Conservation (phyloP, 2,797 vertebrate species). For the Ibycter americanus region DNA sequence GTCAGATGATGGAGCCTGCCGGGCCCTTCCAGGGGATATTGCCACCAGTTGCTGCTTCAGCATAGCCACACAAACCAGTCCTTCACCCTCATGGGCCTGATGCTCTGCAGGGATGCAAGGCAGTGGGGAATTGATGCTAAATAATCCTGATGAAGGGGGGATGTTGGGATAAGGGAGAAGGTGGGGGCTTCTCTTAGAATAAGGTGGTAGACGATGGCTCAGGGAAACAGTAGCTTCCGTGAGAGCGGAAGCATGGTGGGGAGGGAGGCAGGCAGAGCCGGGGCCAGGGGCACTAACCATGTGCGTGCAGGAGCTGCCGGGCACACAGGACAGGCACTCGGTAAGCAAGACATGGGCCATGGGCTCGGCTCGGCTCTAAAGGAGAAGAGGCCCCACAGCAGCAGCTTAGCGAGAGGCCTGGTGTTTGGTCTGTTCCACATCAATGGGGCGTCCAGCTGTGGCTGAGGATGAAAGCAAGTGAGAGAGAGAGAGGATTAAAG, state of each 20-base stretch:
- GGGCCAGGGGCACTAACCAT: neutral
- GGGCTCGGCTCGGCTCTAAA: neutral
- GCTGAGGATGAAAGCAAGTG: conserved; percentile 81
- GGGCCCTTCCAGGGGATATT: neutral
- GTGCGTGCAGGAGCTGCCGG: neutral
- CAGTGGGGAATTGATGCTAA: neutral
- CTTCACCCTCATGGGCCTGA: neutral
- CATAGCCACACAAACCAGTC: neutral
- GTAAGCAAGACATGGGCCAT: neutral
- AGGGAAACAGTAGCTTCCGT: neutral
- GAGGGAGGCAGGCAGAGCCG: neutral
- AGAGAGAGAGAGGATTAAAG: conserved; percentile 36
- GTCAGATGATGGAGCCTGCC: neutral
- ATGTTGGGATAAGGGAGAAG: neutral
- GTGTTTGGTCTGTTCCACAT: conserved; percentile 89
- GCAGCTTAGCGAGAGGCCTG: conserved; percentile 74
- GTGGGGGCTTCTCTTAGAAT: neutral
- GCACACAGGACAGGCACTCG: neutral
- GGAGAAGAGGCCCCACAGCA: conserved; percentile 53
- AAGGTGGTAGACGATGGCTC: too few species aligned
- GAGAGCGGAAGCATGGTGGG: neutral
- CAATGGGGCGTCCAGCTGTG: conserved; percentile 87
- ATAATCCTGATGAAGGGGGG: neutral
- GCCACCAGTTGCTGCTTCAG: neutral
- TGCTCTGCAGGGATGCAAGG: neutral